phyloP scores from a whole-genome alignment of 2,888 invertebrate genomes.

The Rhogogaster chlorosoma region DNA sequence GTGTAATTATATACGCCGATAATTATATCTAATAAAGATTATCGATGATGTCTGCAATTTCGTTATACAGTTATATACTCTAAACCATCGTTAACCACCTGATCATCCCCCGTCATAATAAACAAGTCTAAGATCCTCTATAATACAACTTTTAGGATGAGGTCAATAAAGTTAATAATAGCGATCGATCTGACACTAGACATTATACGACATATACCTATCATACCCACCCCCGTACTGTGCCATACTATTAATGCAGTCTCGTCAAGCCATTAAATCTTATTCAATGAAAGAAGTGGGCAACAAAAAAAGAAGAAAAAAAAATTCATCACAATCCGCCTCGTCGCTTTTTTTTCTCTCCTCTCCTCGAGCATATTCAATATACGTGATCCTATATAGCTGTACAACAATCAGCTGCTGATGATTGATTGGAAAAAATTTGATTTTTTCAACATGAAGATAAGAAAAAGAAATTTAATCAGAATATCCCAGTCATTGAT shows the following conservation, averaged over 20 bases:
- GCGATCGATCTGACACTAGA: slow-evolving; percentile 9
- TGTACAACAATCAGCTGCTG: too few relatives aligned
- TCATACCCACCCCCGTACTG: background rate
- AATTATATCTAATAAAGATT: too few relatives aligned
- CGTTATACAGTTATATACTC: background rate
- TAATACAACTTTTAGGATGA: slow-evolving; percentile 15
- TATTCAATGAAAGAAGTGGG: background rate
- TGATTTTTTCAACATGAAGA: too few relatives aligned
- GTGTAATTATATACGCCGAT: too few relatives aligned
- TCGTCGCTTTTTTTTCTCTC: too few relatives aligned
- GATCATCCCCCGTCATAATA: slow-evolving; percentile 16
- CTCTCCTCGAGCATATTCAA: background rate
- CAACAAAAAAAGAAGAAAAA: background rate
- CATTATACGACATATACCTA: slow-evolving; percentile 17
- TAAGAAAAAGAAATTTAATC: too few relatives aligned
- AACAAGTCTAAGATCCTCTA: slow-evolving; percentile 15
- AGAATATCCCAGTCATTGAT: too few relatives aligned
- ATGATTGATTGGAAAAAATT: too few relatives aligned
- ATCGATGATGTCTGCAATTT: too few relatives aligned
- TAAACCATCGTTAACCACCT: slow-evolving; percentile 20
- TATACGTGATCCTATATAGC: background rate
- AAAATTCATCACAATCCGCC: background rate
- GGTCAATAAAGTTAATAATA: slow-evolving; percentile 32
- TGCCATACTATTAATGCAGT: background rate
- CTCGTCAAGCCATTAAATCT: background rate